A percentile compares a stretch with the other conserved stretches of the same genome.
phyloP scores from a whole-genome alignment of 2,888 invertebrate genomes.

The Sinohyriopsis cumingii region DNA sequence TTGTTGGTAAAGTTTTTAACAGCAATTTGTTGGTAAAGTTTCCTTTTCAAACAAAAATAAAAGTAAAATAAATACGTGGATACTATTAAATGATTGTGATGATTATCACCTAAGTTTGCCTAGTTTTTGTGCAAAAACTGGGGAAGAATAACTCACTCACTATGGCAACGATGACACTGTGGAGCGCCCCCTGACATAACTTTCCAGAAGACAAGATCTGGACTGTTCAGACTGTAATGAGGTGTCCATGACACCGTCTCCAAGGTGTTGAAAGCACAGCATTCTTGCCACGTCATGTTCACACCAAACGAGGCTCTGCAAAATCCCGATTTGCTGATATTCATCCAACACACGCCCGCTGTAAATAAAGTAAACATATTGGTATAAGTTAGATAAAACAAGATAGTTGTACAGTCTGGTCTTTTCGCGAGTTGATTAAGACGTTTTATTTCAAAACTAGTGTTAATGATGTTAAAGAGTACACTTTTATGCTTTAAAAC shows the following conservation, averaged over 20 bases:
- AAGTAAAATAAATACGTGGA: not conserved
- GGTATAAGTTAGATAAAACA: too few species aligned
- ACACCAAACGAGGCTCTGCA: conserved; percentile 34
- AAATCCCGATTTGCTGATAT: conserved; percentile 23
- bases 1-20: too few species aligned
- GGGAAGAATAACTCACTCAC: conserved; percentile 37
- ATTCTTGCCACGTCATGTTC: conserved; percentile 44
- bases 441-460: too few species aligned
- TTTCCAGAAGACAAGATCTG: conserved; percentile 38
- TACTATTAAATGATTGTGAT: too few species aligned
- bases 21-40: too few species aligned
- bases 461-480: too few species aligned
- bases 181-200: conserved; percentile 36
- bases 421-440: too few species aligned
- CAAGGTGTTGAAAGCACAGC: conserved; percentile 26
- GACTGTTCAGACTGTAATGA: conserved; percentile 19
- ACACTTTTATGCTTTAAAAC: too few species aligned
- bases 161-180: conserved; percentile 47
- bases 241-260: conserved; percentile 41
- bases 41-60: too few species aligned
- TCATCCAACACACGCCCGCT: conserved; percentile 53
- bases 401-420: too few species aligned
- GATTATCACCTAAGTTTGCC: not conserved
- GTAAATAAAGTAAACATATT: conserved; percentile 15
- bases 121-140: not conserved